Evolutionary conservation across 2,888 invertebrate species (phyloP).

Genomic region (Rhamnusium bicolor): DNA sequence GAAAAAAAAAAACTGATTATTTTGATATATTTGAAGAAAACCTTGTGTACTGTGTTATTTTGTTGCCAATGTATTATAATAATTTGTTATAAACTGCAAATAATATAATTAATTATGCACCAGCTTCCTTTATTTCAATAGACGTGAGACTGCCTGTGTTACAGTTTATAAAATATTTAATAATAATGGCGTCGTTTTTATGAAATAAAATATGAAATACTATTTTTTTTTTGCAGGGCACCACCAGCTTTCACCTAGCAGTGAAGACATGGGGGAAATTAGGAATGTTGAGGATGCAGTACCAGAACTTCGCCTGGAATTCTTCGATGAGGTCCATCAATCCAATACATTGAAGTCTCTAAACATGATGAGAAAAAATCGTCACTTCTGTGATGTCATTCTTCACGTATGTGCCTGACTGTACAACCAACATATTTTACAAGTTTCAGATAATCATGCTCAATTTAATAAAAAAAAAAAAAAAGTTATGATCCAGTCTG

Average conservation of each 20-base stretch:
- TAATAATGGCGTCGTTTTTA: too few species aligned
- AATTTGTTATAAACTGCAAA: too few species aligned
- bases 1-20: too few species aligned
- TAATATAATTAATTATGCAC: too few species aligned
- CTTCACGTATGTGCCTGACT: slow-evolving; percentile 80
- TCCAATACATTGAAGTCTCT: slow-evolving; percentile 78
- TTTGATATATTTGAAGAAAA: too few species aligned
- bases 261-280: slow-evolving; percentile 20
- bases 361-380: slow-evolving; percentile 86
- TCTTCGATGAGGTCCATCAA: slow-evolving; percentile 75
- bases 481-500: background rate
- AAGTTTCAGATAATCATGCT: slow-evolving; percentile 53
- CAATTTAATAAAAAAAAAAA: slow-evolving; percentile 28
- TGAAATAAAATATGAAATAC: too few species aligned
- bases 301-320: slow-evolving; percentile 70
- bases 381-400: slow-evolving; percentile 90
- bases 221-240: too few species aligned
- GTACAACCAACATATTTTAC: slow-evolving; percentile 61
- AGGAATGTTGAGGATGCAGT: slow-evolving; percentile 59
- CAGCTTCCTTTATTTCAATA: too few species aligned
- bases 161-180: too few species aligned
- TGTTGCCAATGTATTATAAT: too few species aligned
- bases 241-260: slow-evolving; percentile 10
- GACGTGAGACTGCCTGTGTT: too few species aligned
- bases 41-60: too few species aligned